Conservation (phyloP, 2,113 vertebrate genomes). For the Azemiops feae region DNA sequence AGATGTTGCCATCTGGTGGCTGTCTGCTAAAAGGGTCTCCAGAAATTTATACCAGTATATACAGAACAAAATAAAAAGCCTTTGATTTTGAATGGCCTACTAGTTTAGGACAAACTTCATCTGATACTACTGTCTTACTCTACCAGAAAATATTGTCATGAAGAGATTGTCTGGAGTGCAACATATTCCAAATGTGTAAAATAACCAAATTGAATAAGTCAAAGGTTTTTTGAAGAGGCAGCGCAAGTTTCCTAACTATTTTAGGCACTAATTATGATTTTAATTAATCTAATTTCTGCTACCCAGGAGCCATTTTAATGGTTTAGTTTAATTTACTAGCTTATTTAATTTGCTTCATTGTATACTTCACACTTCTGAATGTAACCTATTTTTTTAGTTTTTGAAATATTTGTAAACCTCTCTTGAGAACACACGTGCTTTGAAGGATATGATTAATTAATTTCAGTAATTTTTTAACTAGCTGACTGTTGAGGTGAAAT, state of each 20-base stretch:
- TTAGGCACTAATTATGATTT: neutral
- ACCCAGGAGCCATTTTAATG: neutral
- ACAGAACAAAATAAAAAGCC: neutral
- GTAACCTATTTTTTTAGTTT: neutral
- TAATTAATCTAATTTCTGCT: neutral
- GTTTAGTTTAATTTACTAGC: neutral
- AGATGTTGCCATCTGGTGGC: constrained; percentile 73
- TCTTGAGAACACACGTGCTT: neutral
- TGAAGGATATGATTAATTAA: neutral
- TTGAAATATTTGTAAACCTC: neutral
- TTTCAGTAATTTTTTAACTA: constrained; percentile 16
- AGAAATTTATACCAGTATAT: neutral
- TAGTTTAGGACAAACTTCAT: neutral
- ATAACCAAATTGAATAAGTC: constrained; percentile 37
- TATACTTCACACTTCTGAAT: neutral
- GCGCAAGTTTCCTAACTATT: neutral
- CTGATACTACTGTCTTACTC: neutral
- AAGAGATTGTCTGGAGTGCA: neutral
- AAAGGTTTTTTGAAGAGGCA: constrained; percentile 34
- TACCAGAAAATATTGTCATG: neutral
- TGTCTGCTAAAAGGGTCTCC: neutral
- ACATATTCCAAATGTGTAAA: neutral
- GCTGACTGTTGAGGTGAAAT: constrained; percentile 43
- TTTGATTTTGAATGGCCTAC: neutral
- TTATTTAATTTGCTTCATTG: neutral